Evolutionary conservation across 2,113 vertebrate species (phyloP).

Genomic region (Sisor rabdophorus): DNA sequence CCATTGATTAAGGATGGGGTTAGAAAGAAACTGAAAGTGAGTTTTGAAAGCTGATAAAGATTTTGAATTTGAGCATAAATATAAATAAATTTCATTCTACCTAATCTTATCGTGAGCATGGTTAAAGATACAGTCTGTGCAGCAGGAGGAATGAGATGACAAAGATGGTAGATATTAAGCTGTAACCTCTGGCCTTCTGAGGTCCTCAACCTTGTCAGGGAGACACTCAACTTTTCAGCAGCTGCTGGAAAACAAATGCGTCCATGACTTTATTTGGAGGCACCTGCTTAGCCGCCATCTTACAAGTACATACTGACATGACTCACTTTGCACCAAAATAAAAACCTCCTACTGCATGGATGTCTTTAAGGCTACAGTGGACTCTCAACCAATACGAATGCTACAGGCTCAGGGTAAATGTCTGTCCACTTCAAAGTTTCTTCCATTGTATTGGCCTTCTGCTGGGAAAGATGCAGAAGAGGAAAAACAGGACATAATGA

Average conservation of each 20-base stretch:
- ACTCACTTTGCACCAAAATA: neutral
- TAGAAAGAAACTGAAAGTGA: no score
- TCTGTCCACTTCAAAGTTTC: neutral
- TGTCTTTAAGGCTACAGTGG: neutral
- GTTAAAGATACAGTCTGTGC: neutral
- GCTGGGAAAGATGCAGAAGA: slow-evolving; percentile 46
- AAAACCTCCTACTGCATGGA: neutral
- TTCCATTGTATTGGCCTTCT: slow-evolving; percentile 16
- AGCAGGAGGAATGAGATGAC: neutral
- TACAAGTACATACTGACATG: neutral
- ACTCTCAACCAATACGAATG: neutral
- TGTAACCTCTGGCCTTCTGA: neutral
- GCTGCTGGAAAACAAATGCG: slow-evolving; percentile 29
- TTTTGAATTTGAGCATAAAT: no score
- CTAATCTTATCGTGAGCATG: neutral
- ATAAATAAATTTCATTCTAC: neutral
- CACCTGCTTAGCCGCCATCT: slow-evolving; percentile 41
- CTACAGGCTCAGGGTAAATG: neutral
- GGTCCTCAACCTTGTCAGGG: slow-evolving; percentile 11
- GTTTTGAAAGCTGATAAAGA: no score
- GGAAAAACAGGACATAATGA: slow-evolving; percentile 67
- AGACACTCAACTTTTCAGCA: slow-evolving; percentile 35
- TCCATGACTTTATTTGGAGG: neutral
- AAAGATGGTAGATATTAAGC: neutral
- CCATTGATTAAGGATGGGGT: neutral